Evolutionary conservation across 92 coral and sea anemone genomes (phyloP).

Genomic region (Heliopora coerulea): DNA sequence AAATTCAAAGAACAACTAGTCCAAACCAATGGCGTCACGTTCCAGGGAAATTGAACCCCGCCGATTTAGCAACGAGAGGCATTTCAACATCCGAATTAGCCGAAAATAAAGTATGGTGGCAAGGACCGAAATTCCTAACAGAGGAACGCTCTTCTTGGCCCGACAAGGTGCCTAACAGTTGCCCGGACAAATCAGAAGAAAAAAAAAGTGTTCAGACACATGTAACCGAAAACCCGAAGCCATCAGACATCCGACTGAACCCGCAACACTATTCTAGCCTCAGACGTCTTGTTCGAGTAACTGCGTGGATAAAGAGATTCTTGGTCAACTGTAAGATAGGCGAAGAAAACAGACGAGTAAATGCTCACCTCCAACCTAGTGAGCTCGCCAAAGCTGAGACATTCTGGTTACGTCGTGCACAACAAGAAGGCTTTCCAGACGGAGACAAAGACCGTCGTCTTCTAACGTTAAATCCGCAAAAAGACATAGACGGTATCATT

Average conservation of each 20-base stretch:
- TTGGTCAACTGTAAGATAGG: slow-evolving; percentile 39
- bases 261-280: slow-evolving; percentile 47
- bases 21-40: slow-evolving; percentile 46
- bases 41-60: slow-evolving; percentile 47
- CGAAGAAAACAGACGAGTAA: background rate
- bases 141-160: slow-evolving; percentile 55
- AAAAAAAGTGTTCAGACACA: background rate
- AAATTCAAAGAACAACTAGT: slow-evolving; percentile 45
- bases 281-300: slow-evolving; percentile 41
- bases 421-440: slow-evolving; percentile 24
- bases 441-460: slow-evolving; percentile 13
- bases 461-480: slow-evolving; percentile 8
- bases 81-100: slow-evolving; percentile 21
- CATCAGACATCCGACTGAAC: slow-evolving; percentile 16
- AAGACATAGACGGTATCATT: slow-evolving; percentile 25
- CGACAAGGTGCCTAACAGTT: slow-evolving; percentile 11
- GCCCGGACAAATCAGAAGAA: background rate
- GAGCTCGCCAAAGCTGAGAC: too few relatives aligned
- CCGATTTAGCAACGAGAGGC: slow-evolving; percentile 44
- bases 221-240: slow-evolving; percentile 2
- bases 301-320: slow-evolving; percentile 51
- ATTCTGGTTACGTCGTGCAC: slow-evolving; percentile 35
- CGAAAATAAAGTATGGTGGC: slow-evolving; percentile 43
- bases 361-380: background rate
- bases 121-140: slow-evolving; percentile 48